These are phyloP conservation scores for Aethina tumida DNA, from an alignment of 1,140 invertebrate genomes.

Conservation along the genomic window DNA sequence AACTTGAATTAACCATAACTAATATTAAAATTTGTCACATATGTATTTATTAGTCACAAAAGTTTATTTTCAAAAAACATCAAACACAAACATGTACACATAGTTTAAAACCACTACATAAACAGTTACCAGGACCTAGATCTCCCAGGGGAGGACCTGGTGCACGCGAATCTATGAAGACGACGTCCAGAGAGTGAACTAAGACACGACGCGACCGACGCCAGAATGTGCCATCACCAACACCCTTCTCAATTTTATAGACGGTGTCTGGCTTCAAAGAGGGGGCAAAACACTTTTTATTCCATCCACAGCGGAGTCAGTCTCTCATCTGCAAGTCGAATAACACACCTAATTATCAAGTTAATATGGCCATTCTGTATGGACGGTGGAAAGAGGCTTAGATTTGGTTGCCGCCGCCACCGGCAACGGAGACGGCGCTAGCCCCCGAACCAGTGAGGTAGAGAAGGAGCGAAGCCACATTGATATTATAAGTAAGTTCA, in stretches of 20 bases:
- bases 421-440: constrained; percentile 26
- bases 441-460: constrained; percentile 22
- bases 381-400: constrained; percentile 37
- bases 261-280: constrained; percentile 30
- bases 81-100: no score
- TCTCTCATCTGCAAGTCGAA: constrained; percentile 79
- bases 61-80: no score
- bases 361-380: constrained; percentile 69
- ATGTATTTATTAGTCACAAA: no score
- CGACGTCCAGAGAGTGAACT: constrained; percentile 10
- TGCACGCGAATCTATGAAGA: constrained; percentile 7
- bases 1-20: no score
- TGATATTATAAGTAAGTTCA: constrained; percentile 66
- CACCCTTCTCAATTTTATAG: constrained; percentile 37
- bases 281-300: constrained; percentile 38
- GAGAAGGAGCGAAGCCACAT: constrained; percentile 41
- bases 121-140: no score
- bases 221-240: constrained; percentile 35
- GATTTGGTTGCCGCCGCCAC: constrained; percentile 29
- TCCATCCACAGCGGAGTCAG: constrained; percentile 34
- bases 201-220: constrained; percentile 28
- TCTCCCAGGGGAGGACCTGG: constrained; percentile 10
- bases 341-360: constrained; percentile 83
- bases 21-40: no score
- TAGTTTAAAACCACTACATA: no score